Evolutionary conservation across 2,888 invertebrate species (phyloP).

Genomic region (Fragum whitleyi): DNA sequence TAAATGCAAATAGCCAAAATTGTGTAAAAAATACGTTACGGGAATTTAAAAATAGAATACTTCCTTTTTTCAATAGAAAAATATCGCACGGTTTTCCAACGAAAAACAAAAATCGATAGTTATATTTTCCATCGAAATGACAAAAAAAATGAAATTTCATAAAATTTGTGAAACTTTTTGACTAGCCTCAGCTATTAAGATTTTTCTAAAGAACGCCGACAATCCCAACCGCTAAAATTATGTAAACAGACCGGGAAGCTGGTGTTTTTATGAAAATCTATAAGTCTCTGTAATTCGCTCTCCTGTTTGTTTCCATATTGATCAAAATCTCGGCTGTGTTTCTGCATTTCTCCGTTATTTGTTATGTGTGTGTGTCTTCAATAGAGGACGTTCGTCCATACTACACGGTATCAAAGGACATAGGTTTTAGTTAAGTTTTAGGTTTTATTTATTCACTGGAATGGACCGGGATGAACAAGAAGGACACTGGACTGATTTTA

Average conservation of each 20-base stretch:
- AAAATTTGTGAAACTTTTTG: too few relatives aligned
- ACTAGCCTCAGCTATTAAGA: too few relatives aligned
- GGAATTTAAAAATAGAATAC: too few relatives aligned
- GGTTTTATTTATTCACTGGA: not conserved
- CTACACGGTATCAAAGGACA: not conserved
- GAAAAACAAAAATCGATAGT: too few relatives aligned
- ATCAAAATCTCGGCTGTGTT: slow-evolving; percentile 15
- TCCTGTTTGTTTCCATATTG: slow-evolving; percentile 7
- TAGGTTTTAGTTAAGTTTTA: too few relatives aligned
- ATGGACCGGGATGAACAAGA: not conserved
- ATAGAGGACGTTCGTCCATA: not conserved
- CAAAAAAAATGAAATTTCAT: too few relatives aligned
- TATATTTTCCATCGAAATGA: too few relatives aligned
- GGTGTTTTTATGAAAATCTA: slow-evolving; percentile 11
- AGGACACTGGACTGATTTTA: not conserved
- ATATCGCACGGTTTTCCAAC: too few relatives aligned
- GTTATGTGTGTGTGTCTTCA: slow-evolving; percentile 1
- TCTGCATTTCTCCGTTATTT: not conserved
- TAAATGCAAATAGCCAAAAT: too few relatives aligned
- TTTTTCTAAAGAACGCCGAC: not conserved
- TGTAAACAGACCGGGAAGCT: slow-evolving; percentile 8
- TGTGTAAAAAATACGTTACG: too few relatives aligned
- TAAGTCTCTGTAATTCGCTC: not conserved
- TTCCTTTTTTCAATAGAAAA: too few relatives aligned
- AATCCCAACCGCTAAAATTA: not conserved